Evolutionary conservation across 2,797 vertebrate genomes (phyloP), one percentile per base, ranked within the genome.

Genomic region (Staurois parvus): DNA sequence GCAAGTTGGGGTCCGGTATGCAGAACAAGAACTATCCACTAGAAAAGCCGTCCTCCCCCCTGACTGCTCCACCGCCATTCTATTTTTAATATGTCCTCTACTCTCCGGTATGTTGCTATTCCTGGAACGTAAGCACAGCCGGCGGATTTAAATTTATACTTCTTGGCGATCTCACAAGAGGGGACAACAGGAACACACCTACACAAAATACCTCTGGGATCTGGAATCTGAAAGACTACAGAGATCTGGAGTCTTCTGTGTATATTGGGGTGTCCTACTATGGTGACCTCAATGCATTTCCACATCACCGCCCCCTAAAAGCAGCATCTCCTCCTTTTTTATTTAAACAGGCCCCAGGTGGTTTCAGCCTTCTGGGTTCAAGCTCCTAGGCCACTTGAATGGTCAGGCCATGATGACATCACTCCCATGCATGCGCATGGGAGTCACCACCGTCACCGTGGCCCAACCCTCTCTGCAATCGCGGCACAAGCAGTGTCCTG

Each of bases 31-130:
- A 21, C 6, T n/a, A 79, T 30, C 29, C 59, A 67, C 48, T 30
- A 29, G 52, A 26, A 34, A 29, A 77, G 37, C 13, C 40, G 30
- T 29, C 76, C 67, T 56, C 68, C 75, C 73, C 12, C 26, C 29
- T 67, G 75, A 62, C 34, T 48, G 56, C 40, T 73, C 69, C 69
- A 80, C 74, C 24, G 21, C 62, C 21, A 26, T 34, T 78, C 85
- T 86, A 86, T 86, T 77, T 84, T 78, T 86, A 86, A 56, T 67
- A 59, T 83, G 80, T 64, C 80, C 85, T 86, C 80, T 86, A 56
- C 85, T 73, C 85, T 66, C 75, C 80, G 21, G 40, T 42, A 77
- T 28, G 62, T 72, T 86, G 74, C 85, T 83, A 83, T 86, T 83
- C 74, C 42, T 86, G 85, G 85, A 74, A 56, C 24, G 32, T 15